phyloP scores from a whole-genome alignment of 2,113 vertebrate species.

The Cyprinus carpio region DNA sequence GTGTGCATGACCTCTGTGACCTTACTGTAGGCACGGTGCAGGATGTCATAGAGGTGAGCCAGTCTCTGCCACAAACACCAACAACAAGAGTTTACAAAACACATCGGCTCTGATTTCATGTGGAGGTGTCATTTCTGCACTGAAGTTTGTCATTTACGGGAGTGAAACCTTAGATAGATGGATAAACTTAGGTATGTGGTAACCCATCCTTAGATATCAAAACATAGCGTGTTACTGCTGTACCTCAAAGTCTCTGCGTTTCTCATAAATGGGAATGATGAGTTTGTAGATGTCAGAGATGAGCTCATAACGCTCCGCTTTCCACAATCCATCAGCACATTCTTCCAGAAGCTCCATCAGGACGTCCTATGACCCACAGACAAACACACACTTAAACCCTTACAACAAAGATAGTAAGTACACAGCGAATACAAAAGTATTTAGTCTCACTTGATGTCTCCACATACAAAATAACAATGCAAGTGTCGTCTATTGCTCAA shows the following conservation, averaged over 20 bases:
- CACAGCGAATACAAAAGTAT: background rate
- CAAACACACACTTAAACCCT: background rate
- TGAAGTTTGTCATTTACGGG: no score
- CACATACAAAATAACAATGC: background rate
- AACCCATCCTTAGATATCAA: background rate
- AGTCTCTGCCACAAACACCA: constrained; percentile 79
- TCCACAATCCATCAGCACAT: constrained; percentile 96
- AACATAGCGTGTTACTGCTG: background rate
- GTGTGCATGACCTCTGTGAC: constrained; percentile 98
- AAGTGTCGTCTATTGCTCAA: no score
- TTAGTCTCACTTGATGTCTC: background rate
- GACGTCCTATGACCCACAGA: constrained; percentile 80
- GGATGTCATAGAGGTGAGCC: constrained; percentile 93
- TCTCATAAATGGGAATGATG: constrained; percentile 97
- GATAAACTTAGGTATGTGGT: no score
- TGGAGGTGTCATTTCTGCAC: no score
- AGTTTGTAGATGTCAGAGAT: constrained; percentile 98
- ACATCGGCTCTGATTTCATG: no score
- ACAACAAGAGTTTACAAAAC: no score
- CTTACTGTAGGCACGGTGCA: constrained; percentile 97
- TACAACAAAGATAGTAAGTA: background rate
- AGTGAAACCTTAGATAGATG: no score
- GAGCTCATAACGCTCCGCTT: constrained; percentile 96
- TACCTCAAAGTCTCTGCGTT: constrained; percentile 97
- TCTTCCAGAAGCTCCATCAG: constrained; percentile 94